phyloP scores from a whole-genome alignment of 2,113 vertebrate genomes.

The Rhabdornis inornatus region DNA sequence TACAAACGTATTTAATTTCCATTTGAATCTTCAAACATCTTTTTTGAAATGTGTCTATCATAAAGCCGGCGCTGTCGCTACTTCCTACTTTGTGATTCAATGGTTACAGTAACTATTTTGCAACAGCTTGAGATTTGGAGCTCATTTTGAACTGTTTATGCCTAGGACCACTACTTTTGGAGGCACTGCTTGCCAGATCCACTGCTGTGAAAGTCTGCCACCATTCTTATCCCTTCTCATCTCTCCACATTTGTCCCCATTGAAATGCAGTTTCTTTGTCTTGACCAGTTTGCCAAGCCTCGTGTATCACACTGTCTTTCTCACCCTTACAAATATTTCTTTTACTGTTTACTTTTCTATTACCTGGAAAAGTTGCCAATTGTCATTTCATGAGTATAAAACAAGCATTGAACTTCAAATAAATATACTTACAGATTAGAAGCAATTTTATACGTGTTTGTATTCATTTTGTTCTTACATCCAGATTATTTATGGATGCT shows the following conservation, averaged over 20 bases:
- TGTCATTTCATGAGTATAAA: neutral
- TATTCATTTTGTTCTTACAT: neutral
- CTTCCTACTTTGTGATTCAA: neutral
- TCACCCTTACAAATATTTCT: neutral
- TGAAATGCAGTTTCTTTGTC: neutral
- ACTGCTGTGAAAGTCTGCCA: slow-evolving; percentile 16
- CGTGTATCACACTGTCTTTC: neutral
- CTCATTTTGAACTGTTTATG: slow-evolving; percentile 14
- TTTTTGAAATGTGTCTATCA: neutral
- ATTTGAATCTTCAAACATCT: neutral
- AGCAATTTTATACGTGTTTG: neutral
- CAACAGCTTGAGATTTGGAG: neutral
- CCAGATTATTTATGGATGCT: neutral
- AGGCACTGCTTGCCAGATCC: neutral
- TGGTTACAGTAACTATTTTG: neutral
- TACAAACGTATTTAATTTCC: neutral
- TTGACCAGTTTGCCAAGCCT: neutral
- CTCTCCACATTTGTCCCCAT: neutral
- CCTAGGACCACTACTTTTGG: neutral
- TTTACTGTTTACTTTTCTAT: neutral
- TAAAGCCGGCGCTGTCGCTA: neutral
- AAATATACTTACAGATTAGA: neutral
- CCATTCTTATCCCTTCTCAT: neutral
- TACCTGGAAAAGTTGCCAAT: neutral
- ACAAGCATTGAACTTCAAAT: neutral